Evolutionary conservation across 2,888 invertebrate genomes (phyloP).

Genomic region (Amphipyra berbera): DNA sequence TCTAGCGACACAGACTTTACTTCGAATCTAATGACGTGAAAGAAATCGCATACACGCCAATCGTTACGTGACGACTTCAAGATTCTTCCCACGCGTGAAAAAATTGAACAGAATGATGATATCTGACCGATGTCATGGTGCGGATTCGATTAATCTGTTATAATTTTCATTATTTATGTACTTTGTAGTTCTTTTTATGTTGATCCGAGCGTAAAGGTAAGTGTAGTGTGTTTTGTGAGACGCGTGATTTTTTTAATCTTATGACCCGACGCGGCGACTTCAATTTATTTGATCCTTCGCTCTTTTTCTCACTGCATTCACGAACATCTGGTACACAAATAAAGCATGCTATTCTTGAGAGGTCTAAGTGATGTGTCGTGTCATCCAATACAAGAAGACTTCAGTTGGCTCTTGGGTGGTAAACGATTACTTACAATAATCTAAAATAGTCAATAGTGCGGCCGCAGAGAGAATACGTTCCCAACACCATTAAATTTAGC

Average conservation of each 20-base stretch:
- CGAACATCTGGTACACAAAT: too few species aligned
- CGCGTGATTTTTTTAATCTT: neutral
- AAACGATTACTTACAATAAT: too few species aligned
- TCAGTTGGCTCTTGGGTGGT: too few species aligned
- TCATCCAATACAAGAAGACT: too few species aligned
- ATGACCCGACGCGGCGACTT: neutral
- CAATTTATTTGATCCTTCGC: neutral
- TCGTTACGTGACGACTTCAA: slow-evolving; percentile 17
- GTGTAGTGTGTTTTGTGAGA: neutral
- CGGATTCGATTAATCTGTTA: slow-evolving; percentile 38
- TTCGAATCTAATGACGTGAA: slow-evolving; percentile 53
- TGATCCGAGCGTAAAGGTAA: neutral
- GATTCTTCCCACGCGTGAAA: slow-evolving; percentile 48
- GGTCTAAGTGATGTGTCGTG: too few species aligned
- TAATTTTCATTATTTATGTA: slow-evolving; percentile 10
- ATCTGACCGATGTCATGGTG: slow-evolving; percentile 29
- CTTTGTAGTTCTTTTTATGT: slow-evolving; percentile 1
- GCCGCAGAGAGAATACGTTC: too few species aligned
- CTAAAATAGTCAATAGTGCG: too few species aligned
- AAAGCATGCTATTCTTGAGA: too few species aligned
- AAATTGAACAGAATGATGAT: slow-evolving; percentile 25
- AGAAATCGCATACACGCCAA: slow-evolving; percentile 44
- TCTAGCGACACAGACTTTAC: slow-evolving; percentile 45
- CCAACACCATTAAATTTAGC: too few species aligned
- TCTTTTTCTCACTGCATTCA: too few species aligned